phyloP scores from a whole-genome alignment of 2,888 invertebrate species.

The Spialia ferax region DNA sequence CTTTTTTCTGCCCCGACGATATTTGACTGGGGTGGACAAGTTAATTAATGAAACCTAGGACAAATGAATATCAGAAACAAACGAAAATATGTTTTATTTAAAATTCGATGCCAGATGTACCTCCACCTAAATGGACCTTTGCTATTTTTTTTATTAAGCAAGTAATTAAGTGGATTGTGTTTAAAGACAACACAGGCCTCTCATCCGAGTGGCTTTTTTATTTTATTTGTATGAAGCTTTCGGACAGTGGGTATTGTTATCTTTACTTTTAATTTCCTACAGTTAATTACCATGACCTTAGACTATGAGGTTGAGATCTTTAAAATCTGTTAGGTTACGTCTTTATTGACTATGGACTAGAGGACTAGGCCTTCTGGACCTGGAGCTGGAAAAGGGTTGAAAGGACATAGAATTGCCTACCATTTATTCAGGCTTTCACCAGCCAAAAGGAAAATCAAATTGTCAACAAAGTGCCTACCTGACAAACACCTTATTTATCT shows the following conservation, averaged over 20 bases:
- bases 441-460: too few relatives aligned
- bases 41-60: slow-evolving; percentile 81
- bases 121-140: slow-evolving; percentile 31
- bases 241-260: background rate
- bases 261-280: background rate
- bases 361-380: too few relatives aligned
- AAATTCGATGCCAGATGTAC: slow-evolving; percentile 26
- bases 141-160: slow-evolving; percentile 19
- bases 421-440: too few relatives aligned
- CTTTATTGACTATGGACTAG: too few relatives aligned
- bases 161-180: slow-evolving; percentile 37
- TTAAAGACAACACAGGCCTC: slow-evolving; percentile 28
- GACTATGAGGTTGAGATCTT: too few relatives aligned
- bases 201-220: background rate
- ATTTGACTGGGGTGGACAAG: slow-evolving; percentile 77
- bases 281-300: too few relatives aligned
- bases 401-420: too few relatives aligned
- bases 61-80: slow-evolving; percentile 52
- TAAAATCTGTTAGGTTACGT: too few relatives aligned
- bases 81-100: slow-evolving; percentile 40
- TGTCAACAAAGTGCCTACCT: too few relatives aligned
- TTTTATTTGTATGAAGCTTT: background rate
- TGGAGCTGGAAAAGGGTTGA: too few relatives aligned
- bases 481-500: too few relatives aligned
- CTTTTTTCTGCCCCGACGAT: slow-evolving; percentile 69